phyloP scores from a whole-genome alignment of 2,797 vertebrate genomes.

The Phaenicophaeus curvirostris region DNA sequence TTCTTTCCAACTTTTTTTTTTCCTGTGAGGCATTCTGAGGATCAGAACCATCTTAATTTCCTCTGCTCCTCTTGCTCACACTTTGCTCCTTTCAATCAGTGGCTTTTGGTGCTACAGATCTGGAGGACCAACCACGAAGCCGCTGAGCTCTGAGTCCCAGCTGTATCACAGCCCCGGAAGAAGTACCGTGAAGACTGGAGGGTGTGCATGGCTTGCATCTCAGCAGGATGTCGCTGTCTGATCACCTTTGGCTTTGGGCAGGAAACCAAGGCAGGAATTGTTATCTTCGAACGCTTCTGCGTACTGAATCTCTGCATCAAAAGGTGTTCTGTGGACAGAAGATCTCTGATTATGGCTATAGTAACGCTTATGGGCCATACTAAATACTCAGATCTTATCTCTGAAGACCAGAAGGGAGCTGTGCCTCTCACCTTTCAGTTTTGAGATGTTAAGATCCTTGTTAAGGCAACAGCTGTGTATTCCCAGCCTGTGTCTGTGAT shows the following conservation, averaged over 20 bases:
- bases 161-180: no score
- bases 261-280: not conserved
- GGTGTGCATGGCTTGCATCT: not conserved
- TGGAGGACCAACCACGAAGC: not conserved
- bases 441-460: not conserved
- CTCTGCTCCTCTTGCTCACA: not conserved
- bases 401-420: not conserved
- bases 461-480: not conserved
- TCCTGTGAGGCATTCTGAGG: not conserved
- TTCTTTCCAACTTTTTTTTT: not conserved
- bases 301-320: not conserved
- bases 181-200: not conserved
- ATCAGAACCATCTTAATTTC: not conserved
- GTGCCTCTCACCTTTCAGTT: accelerated
- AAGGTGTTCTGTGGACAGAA: accelerated
- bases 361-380: not conserved
- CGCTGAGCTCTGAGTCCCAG: accelerated
- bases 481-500: not conserved
- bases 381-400: not conserved
- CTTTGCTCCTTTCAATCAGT: not conserved
- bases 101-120: no score
- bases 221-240: not conserved
- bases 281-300: not conserved
- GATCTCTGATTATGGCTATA: accelerated
- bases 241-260: not conserved